These are phyloP conservation scores for Epizoanthus fatuus DNA, from an alignment of 92 coral and sea anemone species.

Conservation along the genomic window DNA sequence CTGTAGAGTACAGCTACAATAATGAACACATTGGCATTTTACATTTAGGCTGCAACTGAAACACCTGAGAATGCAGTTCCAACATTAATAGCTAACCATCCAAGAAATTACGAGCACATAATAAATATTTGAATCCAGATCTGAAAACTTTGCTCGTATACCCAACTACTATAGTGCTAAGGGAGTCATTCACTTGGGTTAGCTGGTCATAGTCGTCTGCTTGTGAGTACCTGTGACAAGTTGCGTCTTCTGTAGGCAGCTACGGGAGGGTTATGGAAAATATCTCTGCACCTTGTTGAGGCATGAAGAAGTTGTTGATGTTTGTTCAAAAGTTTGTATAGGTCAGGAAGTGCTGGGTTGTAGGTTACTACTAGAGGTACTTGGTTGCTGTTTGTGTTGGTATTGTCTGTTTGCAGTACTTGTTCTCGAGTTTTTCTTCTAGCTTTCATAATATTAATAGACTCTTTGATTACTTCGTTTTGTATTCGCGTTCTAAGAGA, in stretches of 20 bases:
- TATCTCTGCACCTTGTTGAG: conserved; percentile 25
- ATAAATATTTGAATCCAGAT: too few relatives aligned
- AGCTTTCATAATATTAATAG: background rate
- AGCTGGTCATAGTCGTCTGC: conserved; percentile 2
- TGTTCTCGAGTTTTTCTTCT: background rate
- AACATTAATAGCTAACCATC: too few relatives aligned
- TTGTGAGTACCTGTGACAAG: background rate
- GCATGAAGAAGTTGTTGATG: background rate
- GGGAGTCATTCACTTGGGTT: too few relatives aligned
- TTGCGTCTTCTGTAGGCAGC: conserved; percentile 10
- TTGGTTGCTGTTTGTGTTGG: background rate
- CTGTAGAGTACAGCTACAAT: too few relatives aligned
- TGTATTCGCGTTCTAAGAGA: background rate
- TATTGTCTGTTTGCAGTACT: background rate
- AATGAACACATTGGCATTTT: too few relatives aligned
- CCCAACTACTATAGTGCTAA: too few relatives aligned
- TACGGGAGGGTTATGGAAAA: background rate
- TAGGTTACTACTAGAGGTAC: too few relatives aligned
- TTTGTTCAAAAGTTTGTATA: conserved; percentile 1
- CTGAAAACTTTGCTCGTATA: too few relatives aligned
- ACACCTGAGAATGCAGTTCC: too few relatives aligned
- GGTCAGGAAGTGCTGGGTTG: conserved; percentile 28
- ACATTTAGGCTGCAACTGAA: too few relatives aligned
- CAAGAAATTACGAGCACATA: too few relatives aligned
- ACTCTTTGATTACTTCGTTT: background rate